Percentiles rank a stretch among this genome's conserved stretches.
These are phyloP conservation scores for Iselma pallidipennis DNA, from an alignment of 2,888 invertebrate species.

Conservation along the genomic window DNA sequence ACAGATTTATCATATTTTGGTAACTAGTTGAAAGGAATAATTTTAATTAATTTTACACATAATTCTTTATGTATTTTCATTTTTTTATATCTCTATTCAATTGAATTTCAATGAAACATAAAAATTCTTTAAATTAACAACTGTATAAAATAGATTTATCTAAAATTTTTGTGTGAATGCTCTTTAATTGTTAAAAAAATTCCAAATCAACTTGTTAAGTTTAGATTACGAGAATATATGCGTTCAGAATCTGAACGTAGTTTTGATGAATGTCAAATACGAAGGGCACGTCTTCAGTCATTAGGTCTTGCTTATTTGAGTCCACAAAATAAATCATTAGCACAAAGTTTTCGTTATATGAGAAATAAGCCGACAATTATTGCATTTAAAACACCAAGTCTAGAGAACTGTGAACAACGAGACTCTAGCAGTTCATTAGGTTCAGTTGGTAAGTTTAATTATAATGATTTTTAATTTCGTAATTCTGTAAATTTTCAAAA, in stretches of 20 bases:
- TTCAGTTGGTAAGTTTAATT: conserved; percentile 58
- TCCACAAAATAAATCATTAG: conserved; percentile 78
- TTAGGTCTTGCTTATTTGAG: conserved; percentile 71
- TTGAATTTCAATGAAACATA: background rate
- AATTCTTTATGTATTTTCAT: too few relatives aligned
- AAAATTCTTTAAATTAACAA: too few relatives aligned
- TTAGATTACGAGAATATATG: conserved; percentile 69
- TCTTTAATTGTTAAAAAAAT: background rate
- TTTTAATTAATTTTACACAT: too few relatives aligned
- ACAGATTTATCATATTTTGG: too few relatives aligned
- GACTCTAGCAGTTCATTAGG: conserved; percentile 62
- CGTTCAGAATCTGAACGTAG: conserved; percentile 81
- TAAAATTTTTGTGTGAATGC: background rate
- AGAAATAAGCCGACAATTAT: conserved; percentile 86
- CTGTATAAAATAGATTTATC: too few relatives aligned
- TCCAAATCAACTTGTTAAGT: conserved; percentile 26
- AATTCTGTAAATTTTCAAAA: too few relatives aligned
- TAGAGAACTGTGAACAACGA: conserved; percentile 69
- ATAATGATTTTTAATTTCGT: too few relatives aligned
- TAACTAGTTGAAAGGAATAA: too few relatives aligned
- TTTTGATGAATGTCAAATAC: conserved; percentile 70
- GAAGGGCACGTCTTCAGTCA: conserved; percentile 65
- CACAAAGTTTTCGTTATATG: conserved; percentile 90
- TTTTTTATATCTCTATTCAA: too few relatives aligned
- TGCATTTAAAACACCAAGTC: conserved; percentile 81